A percentile compares a stretch with the other conserved stretches of the same genome.
Evolutionary conservation across 2,888 invertebrate genomes (phyloP).

Genomic region (Drosophila koepferae): DNA sequence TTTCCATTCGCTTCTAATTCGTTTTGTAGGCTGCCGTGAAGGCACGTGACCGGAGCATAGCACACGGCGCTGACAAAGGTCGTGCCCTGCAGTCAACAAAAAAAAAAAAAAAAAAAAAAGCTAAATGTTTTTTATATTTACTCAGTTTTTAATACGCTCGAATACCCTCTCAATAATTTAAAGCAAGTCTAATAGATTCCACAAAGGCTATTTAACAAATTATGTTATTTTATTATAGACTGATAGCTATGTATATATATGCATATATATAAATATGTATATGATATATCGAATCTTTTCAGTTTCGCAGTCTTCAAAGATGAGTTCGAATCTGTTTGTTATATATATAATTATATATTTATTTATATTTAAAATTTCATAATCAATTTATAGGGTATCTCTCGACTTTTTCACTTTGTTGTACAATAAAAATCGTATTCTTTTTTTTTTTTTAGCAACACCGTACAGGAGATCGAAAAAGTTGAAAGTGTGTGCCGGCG

Average conservation of each 20-base stretch:
- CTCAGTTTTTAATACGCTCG: slow-evolving; percentile 13
- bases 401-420: neutral
- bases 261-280: too few species aligned
- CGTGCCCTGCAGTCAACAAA: neutral
- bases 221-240: too few species aligned
- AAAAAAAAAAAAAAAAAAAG: slow-evolving; percentile 5
- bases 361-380: too few species aligned
- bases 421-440: neutral
- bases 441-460: slow-evolving; percentile 38
- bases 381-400: slow-evolving; percentile 6
- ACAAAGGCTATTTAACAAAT: too few species aligned
- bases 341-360: too few species aligned
- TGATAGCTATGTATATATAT: too few species aligned
- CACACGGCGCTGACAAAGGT: slow-evolving; percentile 2
- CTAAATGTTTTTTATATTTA: slow-evolving; percentile 32
- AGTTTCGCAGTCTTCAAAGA: too few species aligned
- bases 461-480: slow-evolving; percentile 65
- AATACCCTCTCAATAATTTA: neutral
- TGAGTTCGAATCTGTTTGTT: too few species aligned
- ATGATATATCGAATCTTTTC: too few species aligned
- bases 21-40: slow-evolving; percentile 15
- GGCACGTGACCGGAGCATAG: slow-evolving; percentile 51
- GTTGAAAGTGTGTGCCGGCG: slow-evolving; percentile 51
- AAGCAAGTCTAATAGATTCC: too few species aligned
- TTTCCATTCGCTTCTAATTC: slow-evolving; percentile 33